phyloP scores from a whole-genome alignment of 2,797 vertebrate genomes.

The Mormyrops boulengeri region DNA sequence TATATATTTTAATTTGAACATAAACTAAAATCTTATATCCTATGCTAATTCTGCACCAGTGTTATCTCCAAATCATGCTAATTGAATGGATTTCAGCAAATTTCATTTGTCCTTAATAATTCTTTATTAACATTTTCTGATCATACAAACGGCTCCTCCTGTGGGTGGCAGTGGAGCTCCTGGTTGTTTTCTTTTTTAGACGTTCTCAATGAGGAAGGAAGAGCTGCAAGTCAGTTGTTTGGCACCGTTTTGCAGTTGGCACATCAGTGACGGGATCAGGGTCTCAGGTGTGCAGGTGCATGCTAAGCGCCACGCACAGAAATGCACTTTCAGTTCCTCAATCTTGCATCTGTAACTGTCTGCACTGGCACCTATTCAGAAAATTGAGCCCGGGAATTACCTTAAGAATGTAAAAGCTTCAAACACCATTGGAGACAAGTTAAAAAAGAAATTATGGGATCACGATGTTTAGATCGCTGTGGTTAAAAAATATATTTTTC shows the following conservation, averaged over 20 bases:
- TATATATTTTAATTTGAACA: not conserved
- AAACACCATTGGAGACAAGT: not conserved
- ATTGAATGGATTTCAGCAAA: not conserved
- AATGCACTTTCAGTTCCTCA: constrained; percentile 77
- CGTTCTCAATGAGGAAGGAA: constrained; percentile 73
- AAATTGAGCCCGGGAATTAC: constrained; percentile 3
- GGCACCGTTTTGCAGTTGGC: constrained; percentile 64
- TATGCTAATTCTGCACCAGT: not conserved
- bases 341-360: constrained; percentile 59
- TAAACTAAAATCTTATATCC: not conserved
- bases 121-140: not conserved
- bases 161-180: constrained; percentile 45
- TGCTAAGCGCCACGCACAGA: constrained; percentile 59
- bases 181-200: constrained; percentile 48
- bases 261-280: constrained; percentile 43
- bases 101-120: not conserved
- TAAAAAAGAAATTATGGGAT: not conserved
- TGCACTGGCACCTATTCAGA: constrained; percentile 65
- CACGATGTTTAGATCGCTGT: not conserved
- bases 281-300: constrained; percentile 50
- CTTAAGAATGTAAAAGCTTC: constrained; percentile 28
- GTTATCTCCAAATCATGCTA: not conserved
- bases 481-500: not conserved
- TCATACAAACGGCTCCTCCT: not conserved
- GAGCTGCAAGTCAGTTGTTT: constrained; percentile 64